Conservation (phyloP, 2,113 vertebrate genomes). For the Pipra filicauda region DNA sequence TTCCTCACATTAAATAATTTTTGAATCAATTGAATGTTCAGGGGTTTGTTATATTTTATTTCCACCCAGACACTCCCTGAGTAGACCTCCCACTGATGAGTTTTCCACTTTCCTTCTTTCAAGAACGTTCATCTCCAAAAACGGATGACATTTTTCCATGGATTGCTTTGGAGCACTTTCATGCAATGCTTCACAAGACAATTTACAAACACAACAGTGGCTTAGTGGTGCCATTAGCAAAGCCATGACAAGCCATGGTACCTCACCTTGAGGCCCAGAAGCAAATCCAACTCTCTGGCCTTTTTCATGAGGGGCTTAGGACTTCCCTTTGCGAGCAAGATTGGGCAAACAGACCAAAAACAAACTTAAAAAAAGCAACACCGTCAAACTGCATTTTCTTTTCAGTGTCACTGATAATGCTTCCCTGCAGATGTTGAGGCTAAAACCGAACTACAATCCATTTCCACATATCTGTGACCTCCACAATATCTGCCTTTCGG, state of each 20-base stretch:
- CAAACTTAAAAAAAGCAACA: background rate
- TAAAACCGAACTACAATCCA: background rate
- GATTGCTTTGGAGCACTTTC: background rate
- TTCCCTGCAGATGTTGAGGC: conserved; percentile 1
- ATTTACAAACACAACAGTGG: background rate
- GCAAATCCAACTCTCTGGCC: background rate
- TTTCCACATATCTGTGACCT: background rate
- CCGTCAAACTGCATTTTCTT: background rate
- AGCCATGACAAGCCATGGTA: background rate
- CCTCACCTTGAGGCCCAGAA: background rate
- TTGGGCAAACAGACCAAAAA: background rate
- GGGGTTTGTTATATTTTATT: background rate
- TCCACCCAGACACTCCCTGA: background rate
- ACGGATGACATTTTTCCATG: background rate
- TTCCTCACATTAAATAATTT: background rate
- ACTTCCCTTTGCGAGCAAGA: background rate
- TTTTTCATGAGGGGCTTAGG: background rate
- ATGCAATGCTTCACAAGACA: background rate
- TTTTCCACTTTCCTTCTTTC: background rate
- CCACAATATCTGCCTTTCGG: background rate
- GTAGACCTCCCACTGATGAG: background rate
- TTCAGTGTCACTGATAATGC: background rate
- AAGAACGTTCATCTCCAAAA: background rate
- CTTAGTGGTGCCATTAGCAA: background rate
- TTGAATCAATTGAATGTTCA: background rate